Evolutionary conservation across 1,140 invertebrate species (phyloP).

Genomic region (Habropoda laboriosa): DNA sequence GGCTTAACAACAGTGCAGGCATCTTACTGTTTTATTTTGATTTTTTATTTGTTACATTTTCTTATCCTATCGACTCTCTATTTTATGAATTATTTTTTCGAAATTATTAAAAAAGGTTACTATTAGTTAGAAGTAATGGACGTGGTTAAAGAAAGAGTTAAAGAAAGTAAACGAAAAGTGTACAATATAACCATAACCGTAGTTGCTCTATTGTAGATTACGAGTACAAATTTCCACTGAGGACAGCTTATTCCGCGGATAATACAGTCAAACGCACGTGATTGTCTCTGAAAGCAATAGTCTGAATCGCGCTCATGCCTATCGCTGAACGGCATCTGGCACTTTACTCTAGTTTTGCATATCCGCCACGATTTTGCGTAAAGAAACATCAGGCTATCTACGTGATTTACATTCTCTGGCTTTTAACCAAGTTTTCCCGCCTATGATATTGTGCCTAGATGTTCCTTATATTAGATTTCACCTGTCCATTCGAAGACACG

Average conservation of each 20-base stretch:
- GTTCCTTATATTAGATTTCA: conserved; percentile 15
- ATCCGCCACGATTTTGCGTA: conserved; percentile 20
- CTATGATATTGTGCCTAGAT: conserved; percentile 4
- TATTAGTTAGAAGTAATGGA: no score
- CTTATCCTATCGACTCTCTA: no score
- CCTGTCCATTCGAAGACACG: background rate
- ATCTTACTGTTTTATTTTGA: no score
- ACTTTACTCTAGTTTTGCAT: conserved; percentile 46
- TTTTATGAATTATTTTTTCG: no score
- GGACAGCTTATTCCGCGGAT: conserved; percentile 29
- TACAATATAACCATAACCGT: no score
- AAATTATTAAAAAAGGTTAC: no score
- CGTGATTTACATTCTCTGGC: conserved; percentile 35
- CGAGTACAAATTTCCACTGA: background rate
- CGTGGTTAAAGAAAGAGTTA: no score
- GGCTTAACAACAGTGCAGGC: no score
- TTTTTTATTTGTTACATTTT: no score
- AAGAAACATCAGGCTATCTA: conserved; percentile 6
- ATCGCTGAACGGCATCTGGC: conserved; percentile 40
- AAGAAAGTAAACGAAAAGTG: no score
- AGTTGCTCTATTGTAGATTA: background rate
- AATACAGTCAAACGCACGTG: conserved; percentile 23
- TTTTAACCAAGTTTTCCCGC: background rate
- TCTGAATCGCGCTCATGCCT: conserved; percentile 46
- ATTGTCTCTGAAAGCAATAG: conserved; percentile 51